Conservation (phyloP, 1,140 invertebrate species). For the Drosophila yakuba region DNA sequence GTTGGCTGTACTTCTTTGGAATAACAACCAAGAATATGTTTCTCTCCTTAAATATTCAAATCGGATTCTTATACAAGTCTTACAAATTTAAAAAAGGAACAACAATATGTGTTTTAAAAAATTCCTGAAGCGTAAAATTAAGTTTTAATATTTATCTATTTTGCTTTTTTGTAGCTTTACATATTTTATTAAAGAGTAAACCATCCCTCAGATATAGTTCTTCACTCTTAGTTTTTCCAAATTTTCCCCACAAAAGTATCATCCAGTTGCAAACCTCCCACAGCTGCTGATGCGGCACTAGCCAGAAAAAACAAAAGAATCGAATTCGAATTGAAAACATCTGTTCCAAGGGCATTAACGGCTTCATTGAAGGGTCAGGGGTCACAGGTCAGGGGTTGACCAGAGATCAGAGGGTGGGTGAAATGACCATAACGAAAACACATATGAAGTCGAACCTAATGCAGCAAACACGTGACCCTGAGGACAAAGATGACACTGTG, state of each 20-base stretch:
- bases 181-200: too few relatives aligned
- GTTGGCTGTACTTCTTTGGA: constrained; percentile 6
- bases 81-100: too few relatives aligned
- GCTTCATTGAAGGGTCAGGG: constrained; percentile 24
- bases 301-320: constrained; percentile 22
- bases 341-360: constrained; percentile 73
- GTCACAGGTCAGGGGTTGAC: constrained; percentile 33
- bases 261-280: constrained; percentile 23
- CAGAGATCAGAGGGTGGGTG: constrained; percentile 9
- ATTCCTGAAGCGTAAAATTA: too few relatives aligned
- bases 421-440: constrained; percentile 38
- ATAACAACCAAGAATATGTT: background rate
- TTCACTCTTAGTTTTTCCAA: constrained; percentile 23
- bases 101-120: too few relatives aligned
- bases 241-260: background rate
- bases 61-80: too few relatives aligned
- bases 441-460: constrained; percentile 37
- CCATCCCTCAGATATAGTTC: constrained; percentile 6
- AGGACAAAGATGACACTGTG: constrained; percentile 68
- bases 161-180: too few relatives aligned
- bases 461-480: constrained; percentile 51
- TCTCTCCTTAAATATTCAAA: background rate
- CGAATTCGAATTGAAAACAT: constrained; percentile 62
- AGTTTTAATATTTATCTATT: background rate
- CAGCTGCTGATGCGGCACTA: constrained; percentile 40